A percentile compares a stretch with the other conserved stretches of the same genome.
These are phyloP conservation scores for Marisa cornuarietis DNA, from an alignment of 1,140 invertebrate genomes.

Conservation along the genomic window DNA sequence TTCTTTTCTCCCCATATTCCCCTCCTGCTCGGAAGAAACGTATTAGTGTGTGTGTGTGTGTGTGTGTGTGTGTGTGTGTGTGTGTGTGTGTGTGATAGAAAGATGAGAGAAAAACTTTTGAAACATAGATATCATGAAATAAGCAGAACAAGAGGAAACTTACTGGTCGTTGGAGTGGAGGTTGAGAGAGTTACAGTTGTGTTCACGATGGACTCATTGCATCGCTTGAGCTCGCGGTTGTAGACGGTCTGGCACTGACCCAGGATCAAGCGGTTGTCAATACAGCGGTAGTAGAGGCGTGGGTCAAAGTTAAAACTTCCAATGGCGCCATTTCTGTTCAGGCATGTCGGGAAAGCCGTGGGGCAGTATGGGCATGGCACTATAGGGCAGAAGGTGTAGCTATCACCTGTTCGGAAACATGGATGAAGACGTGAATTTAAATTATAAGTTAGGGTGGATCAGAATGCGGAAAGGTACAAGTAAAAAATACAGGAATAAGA, in stretches of 20 bases:
- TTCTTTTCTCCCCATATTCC: not conserved
- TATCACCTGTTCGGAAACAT: conserved; percentile 20
- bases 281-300: conserved; percentile 25
- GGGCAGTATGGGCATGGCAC: conserved; percentile 29
- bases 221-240: conserved; percentile 6
- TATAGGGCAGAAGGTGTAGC: conserved; percentile 28
- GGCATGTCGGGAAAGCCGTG: conserved; percentile 28
- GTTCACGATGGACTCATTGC: not conserved
- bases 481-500: too few species aligned
- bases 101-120: not conserved
- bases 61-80: not conserved
- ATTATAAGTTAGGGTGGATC: not conserved
- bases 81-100: not conserved
- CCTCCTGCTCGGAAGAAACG: not conserved
- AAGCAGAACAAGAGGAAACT: not conserved
- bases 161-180: not conserved
- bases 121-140: too few species aligned
- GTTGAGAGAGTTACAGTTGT: not conserved
- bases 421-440: not conserved
- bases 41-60: not conserved
- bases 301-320: conserved; percentile 24
- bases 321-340: conserved; percentile 26
- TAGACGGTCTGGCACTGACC: conserved; percentile 21
- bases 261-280: conserved; percentile 26
- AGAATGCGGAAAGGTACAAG: not conserved